These are phyloP conservation scores for Dasyornis broadbenti DNA, from an alignment of 2,113 vertebrate species.

Conservation along the genomic window DNA sequence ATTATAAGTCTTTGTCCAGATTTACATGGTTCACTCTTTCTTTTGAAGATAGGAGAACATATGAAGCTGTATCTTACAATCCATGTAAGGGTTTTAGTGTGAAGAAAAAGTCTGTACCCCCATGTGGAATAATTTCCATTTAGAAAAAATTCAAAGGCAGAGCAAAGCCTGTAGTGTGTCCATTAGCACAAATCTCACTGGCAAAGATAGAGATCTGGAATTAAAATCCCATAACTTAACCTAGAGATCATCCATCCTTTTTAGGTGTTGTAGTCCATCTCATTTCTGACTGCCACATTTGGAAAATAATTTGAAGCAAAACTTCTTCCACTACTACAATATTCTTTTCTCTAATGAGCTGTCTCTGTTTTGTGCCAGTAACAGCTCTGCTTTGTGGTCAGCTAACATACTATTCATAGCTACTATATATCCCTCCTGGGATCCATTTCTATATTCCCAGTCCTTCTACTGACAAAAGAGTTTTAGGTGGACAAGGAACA, in stretches of 20 bases:
- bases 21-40: not conserved
- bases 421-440: constrained; percentile 19
- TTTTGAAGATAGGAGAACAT: not conserved
- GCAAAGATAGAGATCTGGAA: not conserved
- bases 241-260: not conserved
- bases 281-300: constrained; percentile 37
- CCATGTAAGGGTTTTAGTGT: not conserved
- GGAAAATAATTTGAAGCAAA: constrained; percentile 37
- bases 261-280: not conserved
- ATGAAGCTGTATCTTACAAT: not conserved
- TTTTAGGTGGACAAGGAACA: constrained; percentile 27
- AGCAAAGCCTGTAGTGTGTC: not conserved
- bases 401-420: constrained; percentile 21
- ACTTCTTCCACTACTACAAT: constrained; percentile 9
- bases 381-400: constrained; percentile 46
- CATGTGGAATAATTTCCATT: not conserved
- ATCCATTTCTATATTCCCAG: constrained; percentile 21
- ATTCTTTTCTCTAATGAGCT: constrained; percentile 39
- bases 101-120: not conserved
- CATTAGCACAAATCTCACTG: not conserved
- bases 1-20: not conserved
- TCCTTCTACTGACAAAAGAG: constrained; percentile 11
- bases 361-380: constrained; percentile 47
- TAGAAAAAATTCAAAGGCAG: not conserved
- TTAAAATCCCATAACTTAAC: not conserved